Base-by-base conservation (phyloP, 2,113 vertebrate genomes). In the Galemys pyrenaicus region DNA sequence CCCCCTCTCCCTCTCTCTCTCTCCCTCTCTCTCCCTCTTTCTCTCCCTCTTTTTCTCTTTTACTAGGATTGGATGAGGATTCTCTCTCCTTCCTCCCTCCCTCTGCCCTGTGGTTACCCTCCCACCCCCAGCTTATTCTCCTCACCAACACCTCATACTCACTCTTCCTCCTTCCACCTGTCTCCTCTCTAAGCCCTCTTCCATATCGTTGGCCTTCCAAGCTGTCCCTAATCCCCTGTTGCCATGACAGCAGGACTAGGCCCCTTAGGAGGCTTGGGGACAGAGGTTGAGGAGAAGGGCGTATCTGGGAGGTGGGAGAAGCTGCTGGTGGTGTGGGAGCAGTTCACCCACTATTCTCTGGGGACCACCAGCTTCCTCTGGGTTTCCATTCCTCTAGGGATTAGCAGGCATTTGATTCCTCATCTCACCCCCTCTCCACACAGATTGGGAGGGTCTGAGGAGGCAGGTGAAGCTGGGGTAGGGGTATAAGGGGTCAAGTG, bases 201-300 rank as follows among this genome's bases (percentile, higher is more conserved):
- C 91, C 54, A 0, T 60, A 68, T 87, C 81, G 75, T 28, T 78
- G 71, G 89, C 60, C 71, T 96, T 93, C 80, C 93, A 92, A 74
- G 58, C 91, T 68, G 83, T 44, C 85, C 91, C 90, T 95, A 94
- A 96, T 96, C 89, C 95, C 89, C 80, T 56, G 93, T 89, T 96
- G 94, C 89, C 79, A 96, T 84, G 95, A 89, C 79, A 95, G 87
- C 89, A 91, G 88, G 79, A 89, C 70, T 13, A 78, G 88, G 71
- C 67, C 56, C 85, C 80, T 39, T 35, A 64, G 74, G 58, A 82
- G 64, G 70, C 49, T 39, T 7, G n/a, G 77, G 90, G 92, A n/a
- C 90, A 95, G 67, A 92, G 96, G 90, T 58, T 51, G 84, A 85
- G 83, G 83, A 73, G 56, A 87, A 77, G 77, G 56, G 70, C 46